These are phyloP conservation scores for Pedicia rivosa DNA, from an alignment of 2,888 invertebrate species.

Conservation along the genomic window DNA sequence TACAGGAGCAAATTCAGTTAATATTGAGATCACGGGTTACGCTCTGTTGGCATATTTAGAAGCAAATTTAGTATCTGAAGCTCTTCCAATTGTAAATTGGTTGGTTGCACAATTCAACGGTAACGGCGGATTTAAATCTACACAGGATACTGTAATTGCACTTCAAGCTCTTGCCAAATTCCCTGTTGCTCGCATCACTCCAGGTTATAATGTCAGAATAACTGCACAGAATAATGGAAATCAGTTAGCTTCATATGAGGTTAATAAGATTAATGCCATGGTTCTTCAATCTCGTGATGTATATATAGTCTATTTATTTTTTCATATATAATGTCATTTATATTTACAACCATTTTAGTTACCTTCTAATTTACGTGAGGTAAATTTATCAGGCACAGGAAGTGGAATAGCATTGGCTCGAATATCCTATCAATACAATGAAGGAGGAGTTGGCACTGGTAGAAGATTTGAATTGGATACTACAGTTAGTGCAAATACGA, in stretches of 20 bases:
- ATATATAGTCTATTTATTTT: too few species aligned
- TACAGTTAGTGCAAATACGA: conserved; percentile 65
- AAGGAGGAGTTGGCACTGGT: conserved; percentile 75
- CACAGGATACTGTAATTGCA: conserved; percentile 65
- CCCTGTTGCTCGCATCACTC: conserved; percentile 37
- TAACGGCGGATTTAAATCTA: conserved; percentile 57
- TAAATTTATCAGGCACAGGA: conserved; percentile 63
- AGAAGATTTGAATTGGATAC: conserved; percentile 77
- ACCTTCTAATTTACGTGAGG: conserved; percentile 34
- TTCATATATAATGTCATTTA: too few species aligned
- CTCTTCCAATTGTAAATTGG: conserved; percentile 50
- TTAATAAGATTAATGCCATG: conserved; percentile 61
- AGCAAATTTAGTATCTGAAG: conserved; percentile 20
- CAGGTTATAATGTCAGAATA: conserved; percentile 27
- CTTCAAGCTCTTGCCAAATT: conserved; percentile 52
- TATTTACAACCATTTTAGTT: conserved; percentile 16
- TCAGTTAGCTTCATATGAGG: conserved; percentile 33
- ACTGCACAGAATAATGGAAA: conserved; percentile 31
- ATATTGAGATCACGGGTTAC: conserved; percentile 77
- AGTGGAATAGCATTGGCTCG: conserved; percentile 63
- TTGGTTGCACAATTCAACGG: conserved; percentile 48
- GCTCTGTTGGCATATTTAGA: conserved; percentile 55
- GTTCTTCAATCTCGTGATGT: conserved; percentile 68
- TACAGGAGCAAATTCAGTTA: conserved; percentile 42
- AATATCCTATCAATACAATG: conserved; percentile 63